These are phyloP conservation scores for human DNA, from an alignment of 2,113 vertebrate species.

Conservation along the genomic window GRCh38 chr7:10944501-10945000, in stretches of 20 bases:
- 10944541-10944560: neutral
- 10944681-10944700: neutral
- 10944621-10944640: neutral
- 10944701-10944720: neutral
- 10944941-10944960: neutral
- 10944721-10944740: neutral
- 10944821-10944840: neutral
- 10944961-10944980: neutral
- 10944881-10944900: neutral
- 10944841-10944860: neutral
- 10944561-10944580: neutral
- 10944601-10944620: neutral
- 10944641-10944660: neutral
- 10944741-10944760: neutral
- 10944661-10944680: neutral
- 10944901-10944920: neutral
- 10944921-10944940: neutral
- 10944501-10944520: neutral
- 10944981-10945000: neutral
- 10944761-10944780: neutral
- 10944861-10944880: neutral
- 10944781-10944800: neutral
- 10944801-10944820: neutral
- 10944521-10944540: neutral
- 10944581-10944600: neutral